phyloP scores from a whole-genome alignment of 2,888 invertebrate species.

The Ichneumoninae sp. region DNA sequence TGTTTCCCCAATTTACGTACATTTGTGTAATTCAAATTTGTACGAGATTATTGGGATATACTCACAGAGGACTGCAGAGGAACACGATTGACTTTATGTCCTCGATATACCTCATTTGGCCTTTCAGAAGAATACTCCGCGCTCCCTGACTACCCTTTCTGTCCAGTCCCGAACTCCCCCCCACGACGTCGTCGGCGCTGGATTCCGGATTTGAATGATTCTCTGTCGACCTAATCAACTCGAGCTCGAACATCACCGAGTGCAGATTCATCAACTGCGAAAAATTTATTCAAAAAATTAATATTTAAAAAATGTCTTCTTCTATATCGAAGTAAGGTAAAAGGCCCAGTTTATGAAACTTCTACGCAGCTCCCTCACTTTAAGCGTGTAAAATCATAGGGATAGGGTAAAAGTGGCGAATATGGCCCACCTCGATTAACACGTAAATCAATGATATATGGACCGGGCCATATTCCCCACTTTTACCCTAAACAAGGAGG shows the following conservation, averaged over 20 bases:
- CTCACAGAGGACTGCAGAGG: constrained; percentile 95
- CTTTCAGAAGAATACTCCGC: constrained; percentile 91
- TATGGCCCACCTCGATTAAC: too few species aligned
- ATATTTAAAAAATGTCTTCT: background rate
- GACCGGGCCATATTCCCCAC: too few species aligned
- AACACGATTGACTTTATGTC: constrained; percentile 93
- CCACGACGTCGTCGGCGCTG: constrained; percentile 66
- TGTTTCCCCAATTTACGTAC: background rate
- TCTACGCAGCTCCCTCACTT: too few species aligned
- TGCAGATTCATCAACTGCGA: constrained; percentile 91
- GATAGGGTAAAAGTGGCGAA: too few species aligned
- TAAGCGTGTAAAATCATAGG: too few species aligned
- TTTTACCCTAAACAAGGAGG: too few species aligned
- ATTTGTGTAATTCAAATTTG: background rate
- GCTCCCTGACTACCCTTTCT: constrained; percentile 89
- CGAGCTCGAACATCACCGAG: constrained; percentile 94
- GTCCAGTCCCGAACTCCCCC: constrained; percentile 82
- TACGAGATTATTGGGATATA: background rate
- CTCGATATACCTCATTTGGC: constrained; percentile 93
- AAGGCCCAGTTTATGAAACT: too few species aligned
- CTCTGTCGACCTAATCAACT: constrained; percentile 88
- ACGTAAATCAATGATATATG: too few species aligned
- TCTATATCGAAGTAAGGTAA: too few species aligned
- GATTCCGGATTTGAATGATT: constrained; percentile 68
- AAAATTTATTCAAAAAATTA: background rate